A percentile compares a stretch with the other conserved stretches of the same genome.
These are phyloP conservation scores for Cynopterus brachyotis DNA, from an alignment of 2,113 vertebrate species.

Conservation along the genomic window DNA sequence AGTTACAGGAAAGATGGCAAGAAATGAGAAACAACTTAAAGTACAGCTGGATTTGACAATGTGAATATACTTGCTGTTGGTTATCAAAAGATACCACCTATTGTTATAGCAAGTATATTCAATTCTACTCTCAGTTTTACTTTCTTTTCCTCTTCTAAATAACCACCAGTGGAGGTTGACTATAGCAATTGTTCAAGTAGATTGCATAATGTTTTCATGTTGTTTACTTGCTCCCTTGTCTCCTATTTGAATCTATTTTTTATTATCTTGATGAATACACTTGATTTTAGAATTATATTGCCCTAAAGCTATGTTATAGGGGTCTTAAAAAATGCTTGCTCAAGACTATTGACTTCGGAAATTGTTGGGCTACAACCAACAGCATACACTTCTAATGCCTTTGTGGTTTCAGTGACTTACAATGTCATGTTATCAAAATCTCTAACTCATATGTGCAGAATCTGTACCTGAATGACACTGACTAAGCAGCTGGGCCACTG, in stretches of 20 bases:
- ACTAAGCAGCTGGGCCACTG: not conserved
- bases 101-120: constrained; percentile 21
- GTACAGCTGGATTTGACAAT: not conserved
- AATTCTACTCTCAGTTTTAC: not conserved
- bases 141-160: constrained; percentile 50
- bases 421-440: not conserved
- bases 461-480: not conserved
- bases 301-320: constrained; percentile 24
- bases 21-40: not conserved
- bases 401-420: constrained; percentile 22
- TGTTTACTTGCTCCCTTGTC: constrained; percentile 44
- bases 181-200: constrained; percentile 33
- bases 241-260: constrained; percentile 59
- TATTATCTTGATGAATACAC: constrained; percentile 53
- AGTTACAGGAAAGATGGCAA: constrained; percentile 8
- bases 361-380: not conserved
- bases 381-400: not conserved
- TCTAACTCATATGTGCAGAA: not conserved
- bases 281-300: constrained; percentile 55
- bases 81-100: constrained; percentile 5
- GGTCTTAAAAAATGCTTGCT: constrained; percentile 47
- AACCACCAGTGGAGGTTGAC: not conserved
- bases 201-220: constrained; percentile 53
- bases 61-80: not conserved
- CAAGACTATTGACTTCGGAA: constrained; percentile 28